These are phyloP conservation scores for Monochamus saltuarius DNA, from an alignment of 1,140 invertebrate species.

Conservation along the genomic window DNA sequence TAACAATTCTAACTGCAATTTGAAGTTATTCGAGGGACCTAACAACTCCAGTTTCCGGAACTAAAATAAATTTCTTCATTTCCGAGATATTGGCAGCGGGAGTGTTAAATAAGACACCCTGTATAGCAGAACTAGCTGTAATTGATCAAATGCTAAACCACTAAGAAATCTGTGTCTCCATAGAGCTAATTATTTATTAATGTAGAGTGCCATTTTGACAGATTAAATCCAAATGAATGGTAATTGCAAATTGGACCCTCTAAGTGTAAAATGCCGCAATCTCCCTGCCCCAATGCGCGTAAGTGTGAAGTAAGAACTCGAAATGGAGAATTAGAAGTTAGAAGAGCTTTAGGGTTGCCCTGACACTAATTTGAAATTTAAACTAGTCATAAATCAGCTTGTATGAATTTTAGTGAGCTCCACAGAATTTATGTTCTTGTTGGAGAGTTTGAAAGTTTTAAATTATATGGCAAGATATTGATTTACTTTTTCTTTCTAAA, in stretches of 20 bases:
- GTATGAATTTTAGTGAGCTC: conserved; percentile 46
- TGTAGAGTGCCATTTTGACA: conserved; percentile 17
- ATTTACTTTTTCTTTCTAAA: conserved; percentile 32
- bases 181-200: too few relatives aligned
- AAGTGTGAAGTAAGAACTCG: conserved; percentile 42
- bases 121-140: too few relatives aligned
- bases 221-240: conserved; percentile 34
- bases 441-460: conserved; percentile 25
- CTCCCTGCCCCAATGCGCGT: conserved; percentile 28
- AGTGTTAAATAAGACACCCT: too few relatives aligned
- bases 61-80: too few relatives aligned
- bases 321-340: conserved; percentile 45
- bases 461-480: conserved; percentile 30
- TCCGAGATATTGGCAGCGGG: too few relatives aligned
- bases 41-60: too few relatives aligned
- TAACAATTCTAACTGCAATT: too few relatives aligned
- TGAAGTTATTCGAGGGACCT: too few relatives aligned
- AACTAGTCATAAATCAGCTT: conserved; percentile 46
- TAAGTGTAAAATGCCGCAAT: conserved; percentile 36
- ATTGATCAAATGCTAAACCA: too few relatives aligned
- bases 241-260: conserved; percentile 41
- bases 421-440: conserved; percentile 33
- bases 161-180: too few relatives aligned
- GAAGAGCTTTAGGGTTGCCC: conserved; percentile 36
- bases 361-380: conserved; percentile 50